These are phyloP conservation scores for Potorous gilbertii DNA, from an alignment of 2,797 vertebrate genomes.

Conservation along the genomic window DNA sequence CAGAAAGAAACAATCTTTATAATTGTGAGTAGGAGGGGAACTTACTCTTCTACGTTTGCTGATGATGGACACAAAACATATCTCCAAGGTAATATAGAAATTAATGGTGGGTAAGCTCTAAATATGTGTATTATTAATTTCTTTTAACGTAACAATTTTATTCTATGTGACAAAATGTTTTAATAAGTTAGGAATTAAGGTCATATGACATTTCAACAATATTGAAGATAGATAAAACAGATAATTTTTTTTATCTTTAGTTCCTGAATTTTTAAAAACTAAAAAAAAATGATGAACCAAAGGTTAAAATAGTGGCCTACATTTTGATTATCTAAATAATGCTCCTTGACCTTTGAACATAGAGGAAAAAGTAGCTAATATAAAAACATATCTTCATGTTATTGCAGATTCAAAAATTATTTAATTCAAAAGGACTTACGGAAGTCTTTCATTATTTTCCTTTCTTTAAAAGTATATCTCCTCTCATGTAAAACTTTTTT, in stretches of 20 bases:
- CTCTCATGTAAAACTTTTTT: neutral
- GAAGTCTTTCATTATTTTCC: neutral
- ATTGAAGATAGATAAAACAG: neutral
- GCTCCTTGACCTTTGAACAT: no score
- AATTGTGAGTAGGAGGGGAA: neutral
- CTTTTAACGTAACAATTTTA: neutral
- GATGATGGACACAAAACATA: no score
- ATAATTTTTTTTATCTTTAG: neutral
- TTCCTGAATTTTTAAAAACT: conserved; percentile 5
- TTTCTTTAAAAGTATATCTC: neutral
- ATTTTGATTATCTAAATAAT: neutral
- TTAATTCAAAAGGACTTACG: neutral
- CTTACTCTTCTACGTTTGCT: no score
- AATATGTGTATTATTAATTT: no score
- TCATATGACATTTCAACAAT: neutral
- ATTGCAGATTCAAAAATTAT: neutral
- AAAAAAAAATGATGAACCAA: neutral
- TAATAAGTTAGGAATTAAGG: neutral
- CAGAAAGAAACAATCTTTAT: neutral
- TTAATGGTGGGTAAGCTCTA: neutral
- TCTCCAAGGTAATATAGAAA: no score
- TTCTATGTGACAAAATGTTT: neutral
- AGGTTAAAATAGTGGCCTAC: neutral
- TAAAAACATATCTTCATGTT: no score
- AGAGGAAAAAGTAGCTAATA: no score